These are phyloP conservation scores for Thereva nobilitata DNA, from an alignment of 2,888 invertebrate genomes.

Conservation along the genomic window DNA sequence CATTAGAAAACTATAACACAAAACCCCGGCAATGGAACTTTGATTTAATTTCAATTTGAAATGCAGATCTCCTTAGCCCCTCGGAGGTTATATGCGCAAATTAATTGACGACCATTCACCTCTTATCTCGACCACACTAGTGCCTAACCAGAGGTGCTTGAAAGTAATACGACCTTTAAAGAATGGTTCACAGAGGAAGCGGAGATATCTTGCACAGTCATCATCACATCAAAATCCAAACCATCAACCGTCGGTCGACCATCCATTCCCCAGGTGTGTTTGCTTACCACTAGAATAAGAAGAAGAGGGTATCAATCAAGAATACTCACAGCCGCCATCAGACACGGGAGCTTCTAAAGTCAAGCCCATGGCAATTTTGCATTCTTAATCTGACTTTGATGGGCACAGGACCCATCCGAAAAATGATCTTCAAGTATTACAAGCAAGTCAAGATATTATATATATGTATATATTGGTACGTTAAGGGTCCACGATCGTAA, in stretches of 20 bases:
- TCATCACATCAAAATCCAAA: neutral
- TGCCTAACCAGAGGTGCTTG: constrained; percentile 12
- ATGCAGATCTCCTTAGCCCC: constrained; percentile 25
- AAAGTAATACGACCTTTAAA: constrained; percentile 2
- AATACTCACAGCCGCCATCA: neutral
- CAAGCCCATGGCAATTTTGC: constrained; percentile 18
- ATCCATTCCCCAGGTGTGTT: too few relatives aligned
- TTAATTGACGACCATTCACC: constrained; percentile 34
- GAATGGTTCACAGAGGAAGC: constrained; percentile 1
- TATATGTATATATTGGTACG: neutral
- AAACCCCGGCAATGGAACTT: constrained; percentile 22
- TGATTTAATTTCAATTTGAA: constrained; percentile 34
- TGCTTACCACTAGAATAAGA: too few relatives aligned
- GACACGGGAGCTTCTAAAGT: constrained; percentile 14
- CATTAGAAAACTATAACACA: constrained; percentile 34
- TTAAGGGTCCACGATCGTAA: neutral
- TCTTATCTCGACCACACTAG: constrained; percentile 25
- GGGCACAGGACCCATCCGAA: constrained; percentile 28
- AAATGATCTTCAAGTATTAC: constrained; percentile 8
- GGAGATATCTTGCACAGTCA: constrained; percentile 22
- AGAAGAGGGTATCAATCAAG: neutral
- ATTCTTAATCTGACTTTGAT: constrained; percentile 32
- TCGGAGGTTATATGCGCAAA: constrained; percentile 26
- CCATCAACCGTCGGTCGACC: too few relatives aligned
- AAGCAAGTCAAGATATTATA: neutral